phyloP scores from a whole-genome alignment of 2,888 invertebrate genomes.

The Cotesia congregata region DNA sequence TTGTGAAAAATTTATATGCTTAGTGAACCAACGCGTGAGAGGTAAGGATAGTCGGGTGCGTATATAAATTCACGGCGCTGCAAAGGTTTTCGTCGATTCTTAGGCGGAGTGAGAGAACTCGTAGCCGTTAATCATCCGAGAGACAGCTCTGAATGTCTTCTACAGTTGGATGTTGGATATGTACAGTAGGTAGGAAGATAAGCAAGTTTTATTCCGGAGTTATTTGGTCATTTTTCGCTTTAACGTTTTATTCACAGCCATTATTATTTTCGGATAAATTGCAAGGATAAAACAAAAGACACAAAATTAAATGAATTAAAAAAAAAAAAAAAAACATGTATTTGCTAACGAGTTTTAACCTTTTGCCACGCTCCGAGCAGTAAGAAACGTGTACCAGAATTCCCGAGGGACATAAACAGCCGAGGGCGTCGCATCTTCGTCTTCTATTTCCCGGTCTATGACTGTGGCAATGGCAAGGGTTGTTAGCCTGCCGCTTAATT shows the following conservation, averaged over 20 bases:
- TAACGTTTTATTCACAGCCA: not conserved
- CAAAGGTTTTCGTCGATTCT: constrained; percentile 12
- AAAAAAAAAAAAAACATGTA: constrained; percentile 34
- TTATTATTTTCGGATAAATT: no score
- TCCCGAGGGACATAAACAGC: constrained; percentile 60
- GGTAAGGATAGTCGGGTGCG: not conserved
- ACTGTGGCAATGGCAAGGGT: constrained; percentile 51
- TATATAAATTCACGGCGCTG: not conserved
- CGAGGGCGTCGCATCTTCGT: constrained; percentile 15
- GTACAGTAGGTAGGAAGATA: not conserved
- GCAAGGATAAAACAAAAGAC: not conserved
- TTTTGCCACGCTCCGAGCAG: constrained; percentile 48
- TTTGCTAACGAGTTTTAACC: constrained; percentile 50
- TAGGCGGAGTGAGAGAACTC: no score
- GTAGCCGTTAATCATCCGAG: constrained; percentile 14
- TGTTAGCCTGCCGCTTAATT: constrained; percentile 61
- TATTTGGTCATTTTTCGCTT: not conserved
- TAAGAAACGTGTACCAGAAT: constrained; percentile 53
- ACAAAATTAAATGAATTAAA: constrained; percentile 3
- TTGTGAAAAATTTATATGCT: constrained; percentile 6
- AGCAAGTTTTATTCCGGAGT: not conserved
- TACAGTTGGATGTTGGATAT: not conserved
- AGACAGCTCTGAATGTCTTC: not conserved
- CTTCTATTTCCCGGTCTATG: constrained; percentile 10
- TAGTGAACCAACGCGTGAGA: constrained; percentile 1